Conservation (phyloP, 2,797 vertebrate species). For the Cephalopachus bancanus region DNA sequence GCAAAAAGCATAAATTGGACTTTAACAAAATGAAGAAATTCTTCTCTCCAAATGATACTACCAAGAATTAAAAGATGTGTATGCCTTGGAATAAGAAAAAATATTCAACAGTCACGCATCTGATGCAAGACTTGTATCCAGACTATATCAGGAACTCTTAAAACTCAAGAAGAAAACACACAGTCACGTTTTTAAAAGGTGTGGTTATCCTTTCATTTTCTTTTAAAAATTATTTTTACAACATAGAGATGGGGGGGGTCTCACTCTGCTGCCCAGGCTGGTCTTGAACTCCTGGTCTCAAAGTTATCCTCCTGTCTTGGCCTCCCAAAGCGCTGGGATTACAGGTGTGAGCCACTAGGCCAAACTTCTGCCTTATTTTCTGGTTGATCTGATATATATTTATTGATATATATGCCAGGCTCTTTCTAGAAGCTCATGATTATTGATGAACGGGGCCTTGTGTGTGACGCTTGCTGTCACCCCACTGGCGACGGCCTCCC, state of each 20-base stretch:
- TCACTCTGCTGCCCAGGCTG: neutral
- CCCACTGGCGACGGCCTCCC: too few species aligned
- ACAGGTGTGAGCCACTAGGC: neutral
- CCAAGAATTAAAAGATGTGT: neutral
- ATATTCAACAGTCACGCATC: neutral
- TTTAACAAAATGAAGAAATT: neutral
- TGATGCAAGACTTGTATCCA: neutral
- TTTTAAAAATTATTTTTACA: neutral
- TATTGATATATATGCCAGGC: accelerated
- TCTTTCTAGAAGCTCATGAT: neutral
- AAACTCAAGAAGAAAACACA: neutral
- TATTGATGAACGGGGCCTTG: neutral
- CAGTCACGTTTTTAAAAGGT: neutral
- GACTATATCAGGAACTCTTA: neutral
- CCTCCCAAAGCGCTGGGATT: neutral
- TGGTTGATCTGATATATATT: accelerated
- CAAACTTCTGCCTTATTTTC: neutral
- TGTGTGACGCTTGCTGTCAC: accelerated
- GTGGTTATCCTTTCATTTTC: neutral
- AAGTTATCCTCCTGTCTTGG: neutral
- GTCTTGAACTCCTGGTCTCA: neutral
- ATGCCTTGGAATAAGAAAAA: neutral
- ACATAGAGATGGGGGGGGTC: too few species aligned
- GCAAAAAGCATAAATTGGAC: neutral
- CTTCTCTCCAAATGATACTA: neutral